Evolutionary conservation across 2,797 vertebrate genomes (phyloP), one percentile per base, ranked within the genome.

Genomic region (Alca torda): DNA sequence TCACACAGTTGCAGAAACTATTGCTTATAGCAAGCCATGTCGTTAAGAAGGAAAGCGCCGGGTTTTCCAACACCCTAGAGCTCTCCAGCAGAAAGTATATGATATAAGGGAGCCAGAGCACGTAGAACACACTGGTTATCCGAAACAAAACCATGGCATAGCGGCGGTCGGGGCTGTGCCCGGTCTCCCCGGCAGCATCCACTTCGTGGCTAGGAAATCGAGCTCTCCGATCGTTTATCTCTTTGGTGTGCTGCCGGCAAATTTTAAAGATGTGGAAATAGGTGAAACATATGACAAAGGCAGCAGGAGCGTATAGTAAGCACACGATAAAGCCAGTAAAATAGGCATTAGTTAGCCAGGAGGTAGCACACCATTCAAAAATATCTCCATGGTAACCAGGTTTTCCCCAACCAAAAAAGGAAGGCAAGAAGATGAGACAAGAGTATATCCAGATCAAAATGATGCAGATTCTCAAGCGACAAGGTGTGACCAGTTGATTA

Each of bases 1-100:
- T 99, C 80, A 99, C 99, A 98, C 99, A 99, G 98, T 99, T 99
- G 98, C 99, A 99, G 98, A 99, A 99, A 98, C 99, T 99, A 98
- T 99, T 99, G 98, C 99, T 99, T 96, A 99, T 99, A 93, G 99
- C 99, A 91, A 99, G 98, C 99, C 99, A 99, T 9, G 99, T 99
- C 13, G 99, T 99, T 91, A 99, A 98, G 96, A 99, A 99, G 89
- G 99, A 99, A 68, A 99, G 98, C 2, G 99, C 98, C 5, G 99
- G 98, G 95, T 98, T 99, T 73, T 99, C 98, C 96, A 99, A 97
- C 70, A 99, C 98, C 63, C 99, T 98, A 33, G 99, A 99, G 98
- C 99, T 99, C 97, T 99, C 99, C 86, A 99, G 98, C 90, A 99
- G 98, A 93, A 99, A 99, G 97, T 99, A 99, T 87, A 99, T 99